Evolutionary conservation across 2,113 vertebrate genomes (phyloP).

Genomic region (Microtus pennsylvanicus): DNA sequence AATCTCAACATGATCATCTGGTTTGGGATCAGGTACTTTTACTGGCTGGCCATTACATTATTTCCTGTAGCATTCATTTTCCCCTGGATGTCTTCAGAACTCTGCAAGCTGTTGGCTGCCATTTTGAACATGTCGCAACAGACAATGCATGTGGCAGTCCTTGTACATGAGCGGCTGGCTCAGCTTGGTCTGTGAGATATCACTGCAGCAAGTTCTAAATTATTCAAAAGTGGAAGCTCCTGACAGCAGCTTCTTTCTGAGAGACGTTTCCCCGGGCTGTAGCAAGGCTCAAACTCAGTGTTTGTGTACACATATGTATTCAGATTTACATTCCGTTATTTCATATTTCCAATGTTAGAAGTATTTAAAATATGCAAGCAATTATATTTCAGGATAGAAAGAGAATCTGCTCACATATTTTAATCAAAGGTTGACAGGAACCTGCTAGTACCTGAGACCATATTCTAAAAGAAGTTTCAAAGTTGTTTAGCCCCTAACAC

Average conservation of each 20-base stretch:
- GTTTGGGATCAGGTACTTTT: background rate
- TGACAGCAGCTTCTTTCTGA: background rate
- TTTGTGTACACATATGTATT: background rate
- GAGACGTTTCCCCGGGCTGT: background rate
- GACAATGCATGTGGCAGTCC: no score
- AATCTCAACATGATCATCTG: background rate
- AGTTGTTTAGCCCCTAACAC: background rate
- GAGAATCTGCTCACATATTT: background rate
- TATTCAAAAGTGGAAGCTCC: background rate
- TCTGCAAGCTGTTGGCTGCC: background rate
- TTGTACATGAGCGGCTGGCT: background rate
- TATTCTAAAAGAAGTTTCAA: background rate
- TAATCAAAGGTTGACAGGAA: background rate
- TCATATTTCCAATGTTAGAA: background rate
- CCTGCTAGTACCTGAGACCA: background rate
- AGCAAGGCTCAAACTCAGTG: background rate
- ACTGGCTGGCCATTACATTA: background rate
- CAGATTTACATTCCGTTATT: background rate
- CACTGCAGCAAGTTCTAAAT: background rate
- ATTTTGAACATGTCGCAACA: background rate
- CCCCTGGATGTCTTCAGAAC: background rate
- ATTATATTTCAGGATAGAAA: background rate
- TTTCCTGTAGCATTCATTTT: background rate
- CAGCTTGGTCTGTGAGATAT: rapidly evolving
- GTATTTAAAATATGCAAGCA: background rate